These are phyloP conservation scores for Euura saliciscinereae DNA, from an alignment of 1,140 invertebrate species.

Conservation along the genomic window DNA sequence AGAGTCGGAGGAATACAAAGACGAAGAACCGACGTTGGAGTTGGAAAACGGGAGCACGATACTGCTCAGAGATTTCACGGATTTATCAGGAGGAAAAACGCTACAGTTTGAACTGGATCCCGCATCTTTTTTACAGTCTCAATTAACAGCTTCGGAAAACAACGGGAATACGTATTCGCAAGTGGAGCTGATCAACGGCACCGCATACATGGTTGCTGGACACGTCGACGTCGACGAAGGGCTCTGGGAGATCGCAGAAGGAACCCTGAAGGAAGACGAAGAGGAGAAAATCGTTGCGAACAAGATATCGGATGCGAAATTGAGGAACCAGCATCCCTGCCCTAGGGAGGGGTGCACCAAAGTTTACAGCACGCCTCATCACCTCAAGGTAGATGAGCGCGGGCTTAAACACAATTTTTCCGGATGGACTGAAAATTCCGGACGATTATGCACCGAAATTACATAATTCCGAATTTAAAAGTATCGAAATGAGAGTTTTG, in stretches of 20 bases:
- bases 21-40: conserved; percentile 27
- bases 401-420: background rate
- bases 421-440: too few relatives aligned
- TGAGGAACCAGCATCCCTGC: conserved; percentile 50
- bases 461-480: too few relatives aligned
- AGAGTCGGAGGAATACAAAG: conserved; percentile 31
- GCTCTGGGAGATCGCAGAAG: conserved; percentile 42
- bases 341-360: conserved; percentile 61
- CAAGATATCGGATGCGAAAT: conserved; percentile 33
- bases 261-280: conserved; percentile 39
- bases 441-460: too few relatives aligned
- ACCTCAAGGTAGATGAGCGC: conserved; percentile 57
- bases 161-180: conserved; percentile 36
- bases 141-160: conserved; percentile 24
- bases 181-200: conserved; percentile 46
- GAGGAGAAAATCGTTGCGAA: conserved; percentile 32
- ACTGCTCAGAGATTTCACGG: conserved; percentile 38
- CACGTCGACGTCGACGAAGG: conserved; percentile 34
- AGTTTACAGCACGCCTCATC: conserved; percentile 64
- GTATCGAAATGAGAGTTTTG: too few relatives aligned
- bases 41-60: conserved; percentile 40
- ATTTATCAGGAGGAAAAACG: conserved; percentile 39
- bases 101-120: conserved; percentile 43
- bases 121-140: conserved; percentile 30
- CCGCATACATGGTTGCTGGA: conserved; percentile 45